A percentile compares a stretch with the other conserved stretches of the same genome.
phyloP scores from a whole-genome alignment of 1,140 invertebrate genomes.

The Zaprionus ghesquierei region DNA sequence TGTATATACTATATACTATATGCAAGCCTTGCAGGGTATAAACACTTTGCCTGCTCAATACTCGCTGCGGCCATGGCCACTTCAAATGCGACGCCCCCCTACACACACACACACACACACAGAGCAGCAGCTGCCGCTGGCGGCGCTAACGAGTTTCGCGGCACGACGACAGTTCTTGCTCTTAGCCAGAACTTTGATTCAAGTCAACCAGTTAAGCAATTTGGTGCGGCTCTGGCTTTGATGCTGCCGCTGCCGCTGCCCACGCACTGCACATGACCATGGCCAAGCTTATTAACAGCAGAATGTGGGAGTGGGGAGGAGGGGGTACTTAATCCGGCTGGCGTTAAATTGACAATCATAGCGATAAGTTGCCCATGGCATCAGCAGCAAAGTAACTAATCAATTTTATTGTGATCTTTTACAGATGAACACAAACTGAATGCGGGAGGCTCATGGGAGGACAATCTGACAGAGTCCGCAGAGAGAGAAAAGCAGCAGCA shows the following conservation, averaged over 20 bases:
- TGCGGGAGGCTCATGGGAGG: constrained; percentile 77
- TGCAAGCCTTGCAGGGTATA: too few species aligned
- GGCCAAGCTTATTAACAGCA: not conserved
- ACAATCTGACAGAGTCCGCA: constrained; percentile 59
- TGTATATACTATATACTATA: too few species aligned
- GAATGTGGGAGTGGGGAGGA: not conserved
- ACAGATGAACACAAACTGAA: constrained; percentile 77
- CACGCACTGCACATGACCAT: constrained; percentile 26
- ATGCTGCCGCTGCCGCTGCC: not conserved
- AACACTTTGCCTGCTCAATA: too few species aligned
- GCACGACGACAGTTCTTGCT: constrained; percentile 32
- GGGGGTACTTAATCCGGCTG: constrained; percentile 8
- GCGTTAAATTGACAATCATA: constrained; percentile 7
- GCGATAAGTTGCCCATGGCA: not conserved
- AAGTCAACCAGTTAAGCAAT: not conserved
- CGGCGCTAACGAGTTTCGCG: constrained; percentile 38
- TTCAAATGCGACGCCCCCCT: constrained; percentile 38
- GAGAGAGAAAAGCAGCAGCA: constrained; percentile 38
- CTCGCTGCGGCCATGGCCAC: constrained; percentile 53
- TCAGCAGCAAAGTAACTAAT: constrained; percentile 12
- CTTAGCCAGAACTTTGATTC: constrained; percentile 52
- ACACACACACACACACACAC: not conserved
- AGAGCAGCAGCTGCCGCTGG: constrained; percentile 13
- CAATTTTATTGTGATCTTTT: not conserved
- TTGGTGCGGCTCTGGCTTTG: constrained; percentile 24